Evolutionary conservation across 2,113 vertebrate genomes (phyloP), one percentile per base, ranked within the genome.

Genomic region (Pelvicachromis taeniatus): DNA sequence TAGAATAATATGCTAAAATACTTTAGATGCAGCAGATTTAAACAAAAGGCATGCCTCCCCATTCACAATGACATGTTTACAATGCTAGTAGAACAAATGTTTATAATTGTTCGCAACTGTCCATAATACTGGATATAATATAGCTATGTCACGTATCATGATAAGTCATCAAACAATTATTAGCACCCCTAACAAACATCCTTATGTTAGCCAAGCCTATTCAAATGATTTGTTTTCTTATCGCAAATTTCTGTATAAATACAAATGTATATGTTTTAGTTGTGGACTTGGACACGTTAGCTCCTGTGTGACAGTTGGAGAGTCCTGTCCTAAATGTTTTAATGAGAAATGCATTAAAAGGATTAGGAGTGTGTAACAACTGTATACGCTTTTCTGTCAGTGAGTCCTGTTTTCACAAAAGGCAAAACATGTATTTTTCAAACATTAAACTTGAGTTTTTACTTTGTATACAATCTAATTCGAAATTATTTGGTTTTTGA

Each of bases 31-130:
- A 68, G n/a, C n/a, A 68, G 63, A 68, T 68, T 40, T 65, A 40
- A 40, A 21, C 6, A 65, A 40, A 40, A 23, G 61, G 19, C 61
- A 68, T 68, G n/a, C 63, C 63, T 16, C 35, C 63, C 35, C 14
- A 35, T 12, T 68, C 63, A 68, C 63, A 68, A 68, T 42, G 35
- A 23, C 19, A 40, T 68, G 63, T 68, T 68, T 68, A 23, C n/a
- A 68, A 23, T 9, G 35, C 3, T 14, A 68, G 0, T 9, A 42
- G 35, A n/a, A 42, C 35, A 68, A 16, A 68, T 68, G n/a, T 42
- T 68, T 42, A 42, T 0, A 68, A 68, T 35, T 38, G 31, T 63
- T 35, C 17, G 38, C 31, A 63, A 35, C 6, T 42, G n/a, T 68
- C 35, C 35, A 68, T 40, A 21, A 65, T 21, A 40, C 4, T 40